Conservation (phyloP, 2,888 invertebrate species). For the Drosophila austrosaltans region DNA sequence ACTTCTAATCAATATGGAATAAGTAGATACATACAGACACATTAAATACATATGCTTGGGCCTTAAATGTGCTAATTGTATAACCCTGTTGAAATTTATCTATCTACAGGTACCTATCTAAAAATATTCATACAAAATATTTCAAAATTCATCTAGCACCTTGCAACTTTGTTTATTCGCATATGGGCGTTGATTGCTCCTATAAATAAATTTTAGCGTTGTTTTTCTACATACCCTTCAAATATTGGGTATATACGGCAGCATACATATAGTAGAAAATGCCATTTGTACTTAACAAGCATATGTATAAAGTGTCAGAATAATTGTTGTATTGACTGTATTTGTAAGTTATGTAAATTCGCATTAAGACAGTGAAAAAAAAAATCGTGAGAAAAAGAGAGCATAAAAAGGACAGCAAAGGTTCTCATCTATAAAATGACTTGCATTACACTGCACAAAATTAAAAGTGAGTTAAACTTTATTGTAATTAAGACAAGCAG, state of each 20-base stretch:
- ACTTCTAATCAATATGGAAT: neutral
- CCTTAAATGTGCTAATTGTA: constrained; percentile 8
- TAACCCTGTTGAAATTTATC: neutral
- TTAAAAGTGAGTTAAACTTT: too few species aligned
- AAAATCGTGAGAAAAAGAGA: too few species aligned
- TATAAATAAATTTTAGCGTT: constrained; percentile 44
- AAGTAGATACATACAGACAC: neutral
- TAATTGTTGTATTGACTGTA: too few species aligned
- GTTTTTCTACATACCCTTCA: constrained; percentile 33
- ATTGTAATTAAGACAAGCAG: too few species aligned
- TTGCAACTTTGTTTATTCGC: constrained; percentile 38
- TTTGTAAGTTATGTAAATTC: too few species aligned
- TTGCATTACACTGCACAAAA: too few species aligned
- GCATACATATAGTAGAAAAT: too few species aligned
- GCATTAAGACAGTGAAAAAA: too few species aligned
- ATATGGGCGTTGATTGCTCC: constrained; percentile 30
- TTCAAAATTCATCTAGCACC: constrained; percentile 14
- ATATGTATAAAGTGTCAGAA: too few species aligned
- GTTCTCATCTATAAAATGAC: too few species aligned
- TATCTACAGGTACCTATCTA: neutral
- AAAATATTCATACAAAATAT: constrained; percentile 1
- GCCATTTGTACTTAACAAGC: too few species aligned
- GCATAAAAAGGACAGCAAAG: too few species aligned
- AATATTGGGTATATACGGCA: neutral
- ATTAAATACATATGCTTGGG: neutral